phyloP scores from a whole-genome alignment of 2,113 vertebrate species.

The rabbit (Oryctolagus cuniculus) region DNA sequence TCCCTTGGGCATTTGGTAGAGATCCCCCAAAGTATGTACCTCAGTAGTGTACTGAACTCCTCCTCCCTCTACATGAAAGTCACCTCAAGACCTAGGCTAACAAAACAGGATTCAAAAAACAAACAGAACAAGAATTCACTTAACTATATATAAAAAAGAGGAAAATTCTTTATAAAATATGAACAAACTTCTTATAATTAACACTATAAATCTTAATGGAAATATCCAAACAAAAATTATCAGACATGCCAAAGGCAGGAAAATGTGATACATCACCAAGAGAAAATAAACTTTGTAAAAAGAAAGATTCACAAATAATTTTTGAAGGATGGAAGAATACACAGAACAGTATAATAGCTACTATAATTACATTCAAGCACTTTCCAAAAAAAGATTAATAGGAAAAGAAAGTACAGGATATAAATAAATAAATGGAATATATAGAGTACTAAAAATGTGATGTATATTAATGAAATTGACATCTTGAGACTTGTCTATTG shows the following conservation, averaged over 20 bases:
- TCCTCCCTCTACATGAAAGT: not conserved
- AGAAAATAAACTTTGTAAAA: not conserved
- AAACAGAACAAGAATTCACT: not conserved
- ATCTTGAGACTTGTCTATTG: no score
- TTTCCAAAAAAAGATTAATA: not conserved
- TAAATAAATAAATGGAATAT: not conserved
- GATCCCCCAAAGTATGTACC: no score
- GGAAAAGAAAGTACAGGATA: not conserved
- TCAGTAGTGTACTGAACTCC: not conserved
- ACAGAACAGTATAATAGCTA: not conserved
- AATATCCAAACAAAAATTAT: not conserved
- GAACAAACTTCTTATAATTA: not conserved
- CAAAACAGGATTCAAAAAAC: not conserved
- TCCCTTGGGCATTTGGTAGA: not conserved
- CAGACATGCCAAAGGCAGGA: not conserved
- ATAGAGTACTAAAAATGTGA: not conserved
- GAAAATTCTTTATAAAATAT: not conserved
- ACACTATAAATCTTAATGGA: not conserved
- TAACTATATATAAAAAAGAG: constrained; percentile 12
- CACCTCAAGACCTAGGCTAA: not conserved
- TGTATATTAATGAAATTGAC: no score
- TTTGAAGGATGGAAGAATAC: not conserved
- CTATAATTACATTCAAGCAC: not conserved
- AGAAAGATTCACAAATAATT: constrained; percentile 41
- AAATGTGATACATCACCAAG: not conserved